phyloP scores from a whole-genome alignment of 2,113 vertebrate genomes.

The Aphyosemion australe region DNA sequence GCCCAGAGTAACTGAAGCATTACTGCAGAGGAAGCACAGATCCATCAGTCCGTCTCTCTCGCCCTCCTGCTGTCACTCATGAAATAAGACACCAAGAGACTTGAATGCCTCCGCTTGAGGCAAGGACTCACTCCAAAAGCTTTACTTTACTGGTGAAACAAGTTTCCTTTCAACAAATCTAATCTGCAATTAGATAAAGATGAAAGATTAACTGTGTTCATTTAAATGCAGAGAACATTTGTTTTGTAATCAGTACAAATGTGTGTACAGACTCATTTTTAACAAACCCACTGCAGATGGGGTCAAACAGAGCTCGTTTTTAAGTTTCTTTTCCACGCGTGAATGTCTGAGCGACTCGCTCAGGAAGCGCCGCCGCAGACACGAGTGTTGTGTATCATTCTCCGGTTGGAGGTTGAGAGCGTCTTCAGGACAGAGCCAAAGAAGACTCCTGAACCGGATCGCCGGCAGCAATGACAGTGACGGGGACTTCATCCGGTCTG shows the following conservation, averaged over 20 bases:
- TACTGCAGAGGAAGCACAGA: too few species aligned
- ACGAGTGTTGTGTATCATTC: conserved; percentile 14
- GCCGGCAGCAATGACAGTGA: conserved; percentile 58
- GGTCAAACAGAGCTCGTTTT: neutral
- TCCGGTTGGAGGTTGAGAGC: conserved; percentile 52
- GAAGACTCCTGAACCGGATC: conserved; percentile 38
- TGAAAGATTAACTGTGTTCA: conserved; percentile 13
- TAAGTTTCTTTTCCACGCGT: neutral
- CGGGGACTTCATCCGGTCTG: conserved; percentile 53
- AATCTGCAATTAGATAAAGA: conserved; percentile 2
- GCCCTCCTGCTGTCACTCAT: too few species aligned
- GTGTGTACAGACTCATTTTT: conserved; percentile 2
- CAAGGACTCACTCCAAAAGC: too few species aligned
- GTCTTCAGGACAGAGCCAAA: conserved; percentile 49
- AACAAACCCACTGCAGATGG: neutral
- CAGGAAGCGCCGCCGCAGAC: neutral
- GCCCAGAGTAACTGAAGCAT: too few species aligned
- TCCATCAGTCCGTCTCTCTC: too few species aligned
- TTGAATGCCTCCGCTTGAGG: too few species aligned
- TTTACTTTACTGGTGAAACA: neutral
- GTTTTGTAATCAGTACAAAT: conserved; percentile 32
- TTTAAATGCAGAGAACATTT: too few species aligned
- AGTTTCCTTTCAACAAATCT: neutral
- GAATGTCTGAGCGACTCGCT: conserved; percentile 10
- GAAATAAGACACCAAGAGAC: too few species aligned